These are phyloP conservation scores for Isichthys henryi DNA, from an alignment of 2,113 vertebrate species.

Conservation along the genomic window DNA sequence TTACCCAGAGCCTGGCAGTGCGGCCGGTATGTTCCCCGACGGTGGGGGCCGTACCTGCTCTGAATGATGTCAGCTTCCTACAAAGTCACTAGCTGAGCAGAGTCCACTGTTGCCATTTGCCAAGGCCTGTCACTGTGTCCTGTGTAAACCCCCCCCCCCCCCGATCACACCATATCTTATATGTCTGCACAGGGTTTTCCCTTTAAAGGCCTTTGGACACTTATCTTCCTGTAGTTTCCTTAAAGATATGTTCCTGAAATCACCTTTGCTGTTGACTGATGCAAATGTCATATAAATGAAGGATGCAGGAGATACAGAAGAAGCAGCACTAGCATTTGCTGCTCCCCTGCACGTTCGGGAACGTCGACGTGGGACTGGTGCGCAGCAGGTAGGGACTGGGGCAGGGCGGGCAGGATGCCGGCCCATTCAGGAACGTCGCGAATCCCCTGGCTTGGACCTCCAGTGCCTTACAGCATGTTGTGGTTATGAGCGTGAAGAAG, in stretches of 20 bases:
- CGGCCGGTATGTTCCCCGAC: background rate
- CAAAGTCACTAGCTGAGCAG: background rate
- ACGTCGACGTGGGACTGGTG: no score
- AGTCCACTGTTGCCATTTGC: background rate
- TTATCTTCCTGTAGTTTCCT: background rate
- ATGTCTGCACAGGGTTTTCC: background rate
- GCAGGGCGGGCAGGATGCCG: no score
- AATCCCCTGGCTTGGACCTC: background rate
- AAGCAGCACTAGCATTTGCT: background rate
- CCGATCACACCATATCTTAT: background rate
- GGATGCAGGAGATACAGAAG: background rate
- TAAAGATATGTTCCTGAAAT: background rate
- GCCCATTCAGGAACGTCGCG: background rate
- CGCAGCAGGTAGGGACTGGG: no score
- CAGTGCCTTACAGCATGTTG: background rate
- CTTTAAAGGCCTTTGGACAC: background rate
- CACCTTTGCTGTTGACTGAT: background rate
- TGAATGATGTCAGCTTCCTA: background rate
- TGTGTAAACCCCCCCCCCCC: no score
- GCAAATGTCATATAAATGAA: background rate
- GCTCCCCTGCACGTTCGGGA: no score
- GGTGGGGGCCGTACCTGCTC: no score
- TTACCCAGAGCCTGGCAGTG: background rate
- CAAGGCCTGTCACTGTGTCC: background rate
- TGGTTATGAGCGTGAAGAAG: background rate